Base-by-base conservation (phyloP, 2,888 invertebrate genomes). In the Lasioglossum villosulum region DNA sequence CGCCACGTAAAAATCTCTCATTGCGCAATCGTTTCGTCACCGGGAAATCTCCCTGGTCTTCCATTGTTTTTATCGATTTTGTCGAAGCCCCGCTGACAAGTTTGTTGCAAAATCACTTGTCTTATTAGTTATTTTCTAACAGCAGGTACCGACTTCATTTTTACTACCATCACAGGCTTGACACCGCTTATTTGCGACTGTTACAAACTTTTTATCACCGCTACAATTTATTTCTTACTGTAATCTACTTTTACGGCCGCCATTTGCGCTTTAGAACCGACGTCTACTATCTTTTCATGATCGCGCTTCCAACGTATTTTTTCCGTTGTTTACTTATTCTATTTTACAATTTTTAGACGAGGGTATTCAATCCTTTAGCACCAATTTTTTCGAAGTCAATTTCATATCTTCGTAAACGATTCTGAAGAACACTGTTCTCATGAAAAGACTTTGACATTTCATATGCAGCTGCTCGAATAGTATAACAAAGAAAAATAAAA, bases 21-120 rank as follows among this genome's bases (percentile, higher is more conserved):
- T 76, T 81, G 23, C 68, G 2, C 73, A 30, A 77, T 59, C 19
- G 23, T 82, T 68, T 80, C 75, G 73, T 76, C 80, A 63, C 6
- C 27, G 12, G 59, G 19, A 75, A 75, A 59, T 80, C 63, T 39
- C 30, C 0, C 56, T 4, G n/a, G 48, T 52, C 39, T 73, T 52
- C 30, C 75, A 63, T 75, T 75, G 75, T 30, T 56, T 80, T 59
- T 48, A 71, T 77, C 37, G 45, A 80, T 82, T 75, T 70, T 63
- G 45, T n/a, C 27, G 59, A 27, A 27, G 12, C 27, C 19, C 27
- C 68, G 34, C 68, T 37, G 16, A 14, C 48, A 52, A 80, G 59
- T 63, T 19, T n/a, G 5, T 71, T 59, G 30, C 59, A 59, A 82
- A 80, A 74, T 59, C 37, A 37, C n/a, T 45, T 16, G 56, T 37